Conservation (phyloP, 1,140 invertebrate species). For the Yoshiicerus persimilis region DNA sequence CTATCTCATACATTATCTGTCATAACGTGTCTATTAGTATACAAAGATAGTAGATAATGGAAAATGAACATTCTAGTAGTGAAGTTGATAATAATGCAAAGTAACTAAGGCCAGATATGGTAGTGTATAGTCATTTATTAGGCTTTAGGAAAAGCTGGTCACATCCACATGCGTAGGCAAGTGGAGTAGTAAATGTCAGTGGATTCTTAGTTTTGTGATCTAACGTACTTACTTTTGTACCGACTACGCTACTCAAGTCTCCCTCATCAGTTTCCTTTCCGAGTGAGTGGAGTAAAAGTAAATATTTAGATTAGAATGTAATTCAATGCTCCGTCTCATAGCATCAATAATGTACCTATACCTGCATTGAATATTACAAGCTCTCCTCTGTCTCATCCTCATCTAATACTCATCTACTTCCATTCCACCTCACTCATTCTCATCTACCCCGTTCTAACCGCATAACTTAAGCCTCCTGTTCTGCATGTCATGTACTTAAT, state of each 20-base stretch:
- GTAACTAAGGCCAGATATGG: no score
- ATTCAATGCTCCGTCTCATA: not conserved
- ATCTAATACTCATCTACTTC: not conserved
- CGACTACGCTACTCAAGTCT: not conserved
- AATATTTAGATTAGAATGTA: conserved; percentile 16
- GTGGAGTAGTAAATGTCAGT: no score
- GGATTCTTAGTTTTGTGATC: not conserved
- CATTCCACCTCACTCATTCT: not conserved
- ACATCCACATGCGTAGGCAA: not conserved
- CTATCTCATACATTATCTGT: no score
- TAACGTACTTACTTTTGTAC: not conserved
- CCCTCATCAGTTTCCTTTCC: not conserved
- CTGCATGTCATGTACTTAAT: not conserved
- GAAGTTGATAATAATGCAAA: no score
- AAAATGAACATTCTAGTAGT: no score
- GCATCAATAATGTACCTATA: not conserved
- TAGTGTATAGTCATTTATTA: no score
- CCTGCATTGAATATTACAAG: not conserved
- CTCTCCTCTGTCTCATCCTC: not conserved
- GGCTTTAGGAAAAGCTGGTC: not conserved
- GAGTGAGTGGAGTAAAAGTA: conserved; percentile 3
- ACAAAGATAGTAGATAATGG: no score
- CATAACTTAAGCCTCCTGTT: not conserved
- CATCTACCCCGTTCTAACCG: not conserved
- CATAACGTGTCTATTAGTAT: no score